Conservation (phyloP, 1,140 invertebrate genomes). For the Paraescarpia echinospica region DNA sequence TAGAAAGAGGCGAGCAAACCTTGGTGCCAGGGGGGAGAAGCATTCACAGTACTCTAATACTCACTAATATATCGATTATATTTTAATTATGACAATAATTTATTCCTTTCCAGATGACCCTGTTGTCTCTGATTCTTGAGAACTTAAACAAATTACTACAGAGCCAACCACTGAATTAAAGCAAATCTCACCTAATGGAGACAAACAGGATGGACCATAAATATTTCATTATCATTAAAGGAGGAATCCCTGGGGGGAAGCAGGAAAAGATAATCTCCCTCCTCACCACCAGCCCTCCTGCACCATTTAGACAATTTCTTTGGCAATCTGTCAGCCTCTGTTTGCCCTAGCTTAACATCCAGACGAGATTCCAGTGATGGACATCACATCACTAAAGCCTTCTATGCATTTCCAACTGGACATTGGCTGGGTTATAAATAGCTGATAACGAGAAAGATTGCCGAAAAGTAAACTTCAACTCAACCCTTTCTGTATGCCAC, state of each 20-base stretch:
- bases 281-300: neutral
- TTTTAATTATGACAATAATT: neutral
- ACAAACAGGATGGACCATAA: neutral
- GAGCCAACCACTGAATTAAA: neutral
- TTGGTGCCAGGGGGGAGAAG: too few relatives aligned
- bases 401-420: too few relatives aligned
- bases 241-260: neutral
- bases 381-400: too few relatives aligned
- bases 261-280: neutral
- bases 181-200: neutral
- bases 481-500: too few relatives aligned
- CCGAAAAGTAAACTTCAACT: too few relatives aligned
- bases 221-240: neutral
- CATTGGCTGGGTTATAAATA: too few relatives aligned
- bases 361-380: too few relatives aligned
- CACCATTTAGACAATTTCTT: neutral
- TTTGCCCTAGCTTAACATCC: neutral
- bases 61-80: too few relatives aligned
- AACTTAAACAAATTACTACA: neutral
- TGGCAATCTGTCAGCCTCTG: neutral
- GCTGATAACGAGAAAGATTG: too few relatives aligned
- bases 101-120: constrained; percentile 48
- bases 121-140: neutral
- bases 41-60: too few relatives aligned
- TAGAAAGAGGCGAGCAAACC: too few relatives aligned